phyloP scores from a whole-genome alignment of 92 coral and sea anemone genomes.

The Porites rus region DNA sequence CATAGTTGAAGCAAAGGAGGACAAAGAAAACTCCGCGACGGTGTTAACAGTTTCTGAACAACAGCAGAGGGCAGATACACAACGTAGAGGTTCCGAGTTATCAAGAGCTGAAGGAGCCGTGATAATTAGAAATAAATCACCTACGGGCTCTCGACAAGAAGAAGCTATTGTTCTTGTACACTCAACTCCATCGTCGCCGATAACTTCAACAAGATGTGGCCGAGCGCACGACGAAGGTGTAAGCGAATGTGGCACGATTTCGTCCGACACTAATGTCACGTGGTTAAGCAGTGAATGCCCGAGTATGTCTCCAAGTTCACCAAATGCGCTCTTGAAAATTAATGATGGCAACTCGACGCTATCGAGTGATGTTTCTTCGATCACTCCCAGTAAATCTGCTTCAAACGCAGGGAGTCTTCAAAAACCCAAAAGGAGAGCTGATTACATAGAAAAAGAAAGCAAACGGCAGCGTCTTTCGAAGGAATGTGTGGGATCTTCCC shows the following conservation, averaged over 20 bases:
- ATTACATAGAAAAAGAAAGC: slow-evolving; percentile 19
- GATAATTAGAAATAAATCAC: slow-evolving; percentile 79
- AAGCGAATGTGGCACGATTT: slow-evolving; percentile 90
- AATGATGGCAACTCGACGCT: slow-evolving; percentile 86
- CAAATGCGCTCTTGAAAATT: slow-evolving; percentile 74
- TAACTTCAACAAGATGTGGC: slow-evolving; percentile 53
- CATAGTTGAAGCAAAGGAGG: slow-evolving; percentile 43
- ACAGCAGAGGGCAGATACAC: slow-evolving; percentile 23
- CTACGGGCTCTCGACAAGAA: slow-evolving; percentile 66
- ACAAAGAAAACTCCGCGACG: slow-evolving; percentile 31
- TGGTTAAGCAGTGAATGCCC: slow-evolving; percentile 91
- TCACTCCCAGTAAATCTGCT: slow-evolving; percentile 78
- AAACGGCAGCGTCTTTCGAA: slow-evolving; percentile 22
- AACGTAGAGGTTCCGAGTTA: slow-evolving; percentile 69
- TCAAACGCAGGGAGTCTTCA: slow-evolving; percentile 42
- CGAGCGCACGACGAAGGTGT: slow-evolving; percentile 77
- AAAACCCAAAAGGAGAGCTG: slow-evolving; percentile 10
- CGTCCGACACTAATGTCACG: slow-evolving; percentile 90
- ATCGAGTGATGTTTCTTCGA: slow-evolving; percentile 84
- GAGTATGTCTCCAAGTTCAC: slow-evolving; percentile 57
- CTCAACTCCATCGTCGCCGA: slow-evolving; percentile 85
- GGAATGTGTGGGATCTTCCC: not conserved
- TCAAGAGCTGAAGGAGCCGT: slow-evolving; percentile 88
- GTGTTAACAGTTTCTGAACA: slow-evolving; percentile 44
- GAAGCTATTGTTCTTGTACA: slow-evolving; percentile 78